Percentiles rank a stretch among this genome's conserved stretches.
Evolutionary conservation across 2,888 invertebrate genomes (phyloP).

Genomic region (Imbricaverruca yamaguchii): DNA sequence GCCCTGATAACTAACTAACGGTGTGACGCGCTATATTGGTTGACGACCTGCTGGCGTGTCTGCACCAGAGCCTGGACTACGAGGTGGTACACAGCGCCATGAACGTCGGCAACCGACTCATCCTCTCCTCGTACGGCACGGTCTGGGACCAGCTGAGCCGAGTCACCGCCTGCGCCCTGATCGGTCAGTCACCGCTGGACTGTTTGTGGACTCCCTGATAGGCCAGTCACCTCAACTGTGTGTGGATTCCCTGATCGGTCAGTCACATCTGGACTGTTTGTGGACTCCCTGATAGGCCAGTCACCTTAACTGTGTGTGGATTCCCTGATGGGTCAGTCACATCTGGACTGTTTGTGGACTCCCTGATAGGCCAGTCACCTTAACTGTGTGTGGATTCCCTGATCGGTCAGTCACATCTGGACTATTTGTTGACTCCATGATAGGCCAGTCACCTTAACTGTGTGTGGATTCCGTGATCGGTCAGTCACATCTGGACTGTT

Average conservation of each 20-base stretch:
- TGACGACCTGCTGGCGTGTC: too few relatives aligned
- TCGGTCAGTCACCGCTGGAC: neutral
- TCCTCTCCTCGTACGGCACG: conserved; percentile 17
- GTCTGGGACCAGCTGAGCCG: neutral
- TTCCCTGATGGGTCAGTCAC: too few relatives aligned
- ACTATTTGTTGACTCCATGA: neutral
- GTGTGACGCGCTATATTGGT: too few relatives aligned
- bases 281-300: too few relatives aligned
- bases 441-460: neutral
- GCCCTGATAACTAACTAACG: too few relatives aligned
- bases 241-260: neutral
- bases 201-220: neutral
- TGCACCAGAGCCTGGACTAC: conserved; percentile 11
- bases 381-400: too few relatives aligned
- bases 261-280: too few relatives aligned
- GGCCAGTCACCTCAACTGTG: neutral
- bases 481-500: too few relatives aligned
- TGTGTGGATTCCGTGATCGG: neutral
- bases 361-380: neutral
- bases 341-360: too few relatives aligned
- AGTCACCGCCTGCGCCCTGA: neutral
- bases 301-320: too few relatives aligned
- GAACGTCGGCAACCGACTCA: neutral
- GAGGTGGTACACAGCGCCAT: conserved; percentile 19
- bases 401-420: neutral